Evolutionary conservation across 2,888 invertebrate species (phyloP), one percentile per base, ranked within the genome.

Genomic region (Tipula lateralis): DNA sequence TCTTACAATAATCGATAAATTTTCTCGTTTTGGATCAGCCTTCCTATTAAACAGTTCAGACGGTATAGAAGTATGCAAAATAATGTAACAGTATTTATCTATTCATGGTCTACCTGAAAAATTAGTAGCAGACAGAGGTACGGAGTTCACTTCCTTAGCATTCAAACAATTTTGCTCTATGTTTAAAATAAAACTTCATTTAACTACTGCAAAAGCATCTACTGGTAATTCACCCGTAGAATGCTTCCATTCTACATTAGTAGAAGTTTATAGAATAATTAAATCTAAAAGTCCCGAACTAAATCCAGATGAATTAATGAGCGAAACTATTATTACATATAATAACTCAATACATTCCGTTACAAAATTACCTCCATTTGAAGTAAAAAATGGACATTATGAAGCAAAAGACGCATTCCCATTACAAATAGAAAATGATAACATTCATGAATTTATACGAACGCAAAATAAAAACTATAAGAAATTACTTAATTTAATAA

Each of bases 231-330:
- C n/a, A n/a, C n/a, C n/a, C n/a, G n/a, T 86, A 32, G 85, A 86
- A 84, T 83, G 86, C 44, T 84, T 86, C 6, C 85, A 86, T 36
- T 86, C 86, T 9, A 86, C 84, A 0, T 16, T 85, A 9, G 85
- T 83, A 1, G 86, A 86, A 85, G 24, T 85, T 7, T 29, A 85
- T 24, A 83, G 86, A 9, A 86, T 85, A 29, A 85, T 86, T 44
- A 30, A 85, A 83, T 84, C 81, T 30, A 29, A 83, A 84, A 84
- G 84, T n/a, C 85, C 84, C 32, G 83, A 81, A 16, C 85, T 85
- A 83, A 83, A 81, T 9, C 80, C 85, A 3, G 39, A 34, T 29
- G 85, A 85, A 66, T 85, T 86, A 12, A 81, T 85, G 83, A 36
- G 85, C 36, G 85, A 86, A 83, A 85, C 84, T 0, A 32, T 85